phyloP scores from a whole-genome alignment of 2,888 invertebrate genomes.

The Scrobipalpa atriplicella region DNA sequence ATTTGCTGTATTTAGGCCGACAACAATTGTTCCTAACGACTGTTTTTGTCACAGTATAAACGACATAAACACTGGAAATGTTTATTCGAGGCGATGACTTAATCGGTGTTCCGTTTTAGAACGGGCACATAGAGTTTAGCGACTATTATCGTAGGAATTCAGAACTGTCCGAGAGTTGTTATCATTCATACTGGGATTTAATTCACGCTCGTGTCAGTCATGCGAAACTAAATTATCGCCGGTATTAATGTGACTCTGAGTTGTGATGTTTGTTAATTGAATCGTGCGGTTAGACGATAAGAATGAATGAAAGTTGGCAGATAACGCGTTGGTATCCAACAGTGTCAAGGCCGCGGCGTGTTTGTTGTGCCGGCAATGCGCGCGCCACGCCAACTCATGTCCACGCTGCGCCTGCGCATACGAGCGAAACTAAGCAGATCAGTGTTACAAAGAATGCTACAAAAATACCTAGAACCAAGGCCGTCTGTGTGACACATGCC shows the following conservation, averaged over 20 bases:
- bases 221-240: slow-evolving; percentile 4
- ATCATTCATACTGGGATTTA: not conserved
- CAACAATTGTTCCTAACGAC: slow-evolving; percentile 43
- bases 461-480: slow-evolving; percentile 20
- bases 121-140: slow-evolving; percentile 16
- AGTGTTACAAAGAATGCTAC: slow-evolving; percentile 12
- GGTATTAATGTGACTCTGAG: slow-evolving; percentile 11
- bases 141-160: slow-evolving; percentile 20
- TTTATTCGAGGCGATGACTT: slow-evolving; percentile 42
- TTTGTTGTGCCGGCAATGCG: slow-evolving; percentile 33
- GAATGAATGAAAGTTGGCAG: slow-evolving; percentile 69
- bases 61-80: slow-evolving; percentile 32
- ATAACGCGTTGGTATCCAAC: slow-evolving; percentile 54
- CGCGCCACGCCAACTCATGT: slow-evolving; percentile 36
- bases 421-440: slow-evolving; percentile 12
- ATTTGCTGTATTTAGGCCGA: slow-evolving; percentile 49
- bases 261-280: slow-evolving; percentile 10
- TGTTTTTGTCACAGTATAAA: slow-evolving; percentile 35
- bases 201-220: slow-evolving; percentile 10
- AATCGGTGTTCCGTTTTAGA: slow-evolving; percentile 34
- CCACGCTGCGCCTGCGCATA: slow-evolving; percentile 34
- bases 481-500: not conserved
- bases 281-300: slow-evolving; percentile 32
- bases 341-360: slow-evolving; percentile 63
- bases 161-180: not conserved